Conservation (phyloP, 2,113 vertebrate genomes). For the Thalassarche chlororhynchos region DNA sequence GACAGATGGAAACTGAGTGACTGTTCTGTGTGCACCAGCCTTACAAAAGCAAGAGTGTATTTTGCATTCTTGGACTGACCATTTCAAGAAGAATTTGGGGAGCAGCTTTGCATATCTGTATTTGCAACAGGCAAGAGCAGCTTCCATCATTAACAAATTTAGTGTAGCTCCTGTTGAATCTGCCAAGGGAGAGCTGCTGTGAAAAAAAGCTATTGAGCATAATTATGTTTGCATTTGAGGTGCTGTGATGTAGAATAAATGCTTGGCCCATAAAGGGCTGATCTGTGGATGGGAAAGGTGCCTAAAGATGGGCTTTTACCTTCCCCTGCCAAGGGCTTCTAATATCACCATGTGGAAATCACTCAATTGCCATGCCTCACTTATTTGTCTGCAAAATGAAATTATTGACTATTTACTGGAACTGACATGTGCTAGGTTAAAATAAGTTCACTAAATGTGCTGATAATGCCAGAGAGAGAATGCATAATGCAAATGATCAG, state of each 20-base stretch:
- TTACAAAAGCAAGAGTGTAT: not conserved
- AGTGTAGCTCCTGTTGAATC: not conserved
- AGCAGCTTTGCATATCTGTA: not conserved
- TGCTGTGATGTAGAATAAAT: not conserved
- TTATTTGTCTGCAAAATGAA: not conserved
- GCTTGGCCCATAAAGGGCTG: not conserved
- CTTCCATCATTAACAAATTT: not conserved
- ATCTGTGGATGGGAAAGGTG: not conserved
- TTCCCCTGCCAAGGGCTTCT: not conserved
- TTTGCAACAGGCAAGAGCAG: not conserved
- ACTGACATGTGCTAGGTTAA: not conserved
- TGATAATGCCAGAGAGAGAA: not conserved
- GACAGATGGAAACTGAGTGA: not conserved
- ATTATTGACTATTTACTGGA: not conserved
- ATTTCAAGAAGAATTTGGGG: not conserved
- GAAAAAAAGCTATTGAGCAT: not conserved
- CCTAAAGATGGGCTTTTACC: not conserved
- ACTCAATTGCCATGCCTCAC: not conserved
- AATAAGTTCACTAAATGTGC: not conserved
- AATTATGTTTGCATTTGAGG: not conserved
- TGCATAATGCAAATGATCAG: not conserved
- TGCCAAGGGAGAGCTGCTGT: not conserved
- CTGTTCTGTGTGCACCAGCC: not conserved
- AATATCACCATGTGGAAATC: not conserved
- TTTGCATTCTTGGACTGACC: not conserved